Evolutionary conservation across 2,888 invertebrate genomes (phyloP).

Genomic region (Apamea monoglypha): DNA sequence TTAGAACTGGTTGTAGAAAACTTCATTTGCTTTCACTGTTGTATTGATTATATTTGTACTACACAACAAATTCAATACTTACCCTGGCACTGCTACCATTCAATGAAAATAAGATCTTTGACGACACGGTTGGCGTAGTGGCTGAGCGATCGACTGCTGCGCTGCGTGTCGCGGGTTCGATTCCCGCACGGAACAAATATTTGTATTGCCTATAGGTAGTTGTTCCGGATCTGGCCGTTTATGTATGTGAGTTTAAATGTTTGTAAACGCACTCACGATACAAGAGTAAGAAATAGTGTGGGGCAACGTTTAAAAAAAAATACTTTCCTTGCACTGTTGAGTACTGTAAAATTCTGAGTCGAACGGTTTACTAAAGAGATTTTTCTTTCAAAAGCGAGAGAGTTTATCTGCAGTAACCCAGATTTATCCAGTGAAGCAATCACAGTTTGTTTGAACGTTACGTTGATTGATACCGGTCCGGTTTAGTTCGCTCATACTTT

Average conservation of each 20-base stretch:
- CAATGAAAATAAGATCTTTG: too few species aligned
- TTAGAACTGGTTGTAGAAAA: neutral
- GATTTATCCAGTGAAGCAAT: slow-evolving; percentile 49
- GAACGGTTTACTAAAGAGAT: slow-evolving; percentile 34
- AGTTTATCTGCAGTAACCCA: slow-evolving; percentile 38
- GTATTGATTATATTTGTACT: neutral
- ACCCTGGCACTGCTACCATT: slow-evolving; percentile 10
- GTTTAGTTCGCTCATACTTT: slow-evolving; percentile 28
- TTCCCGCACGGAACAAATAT: too few species aligned
- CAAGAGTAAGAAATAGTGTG: too few species aligned
- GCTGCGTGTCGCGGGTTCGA: too few species aligned
- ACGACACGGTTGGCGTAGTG: too few species aligned
- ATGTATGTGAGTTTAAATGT: too few species aligned
- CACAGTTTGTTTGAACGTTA: slow-evolving; percentile 48
- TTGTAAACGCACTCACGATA: too few species aligned
- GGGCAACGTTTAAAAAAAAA: too few species aligned
- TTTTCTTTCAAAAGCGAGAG: slow-evolving; percentile 26
- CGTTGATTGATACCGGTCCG: slow-evolving; percentile 30
- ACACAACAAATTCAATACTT: slow-evolving; percentile 2
- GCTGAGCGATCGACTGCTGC: too few species aligned
- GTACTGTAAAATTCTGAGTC: slow-evolving; percentile 15
- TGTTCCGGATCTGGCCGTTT: too few species aligned
- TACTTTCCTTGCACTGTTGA: too few species aligned
- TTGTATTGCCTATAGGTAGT: too few species aligned
- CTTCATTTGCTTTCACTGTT: neutral